Percentiles rank a stretch among this genome's conserved stretches.
Conservation (phyloP, 2,113 vertebrate genomes). For the Zosterops lateralis region DNA sequence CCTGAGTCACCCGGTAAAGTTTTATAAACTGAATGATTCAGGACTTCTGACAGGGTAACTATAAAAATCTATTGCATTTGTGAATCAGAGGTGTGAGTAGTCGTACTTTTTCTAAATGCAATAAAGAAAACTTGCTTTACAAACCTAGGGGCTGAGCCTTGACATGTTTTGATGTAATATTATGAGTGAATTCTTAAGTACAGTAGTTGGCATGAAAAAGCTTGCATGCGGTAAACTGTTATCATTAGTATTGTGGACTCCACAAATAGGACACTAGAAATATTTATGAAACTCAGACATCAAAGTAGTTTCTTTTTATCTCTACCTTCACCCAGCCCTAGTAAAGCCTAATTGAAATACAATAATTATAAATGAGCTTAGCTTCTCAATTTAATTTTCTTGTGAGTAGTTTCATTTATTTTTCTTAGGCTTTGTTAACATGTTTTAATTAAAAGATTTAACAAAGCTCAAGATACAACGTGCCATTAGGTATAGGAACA, state of each 20-base stretch:
- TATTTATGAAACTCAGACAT: conserved; percentile 69
- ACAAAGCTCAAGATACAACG: conserved; percentile 67
- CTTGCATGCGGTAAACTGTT: neutral
- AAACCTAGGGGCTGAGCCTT: neutral
- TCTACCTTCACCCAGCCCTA: conserved; percentile 62
- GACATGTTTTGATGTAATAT: neutral
- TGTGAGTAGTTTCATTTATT: conserved; percentile 75
- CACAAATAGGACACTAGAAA: conserved; percentile 53
- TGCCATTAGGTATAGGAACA: conserved; percentile 10
- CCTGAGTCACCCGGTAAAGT: neutral
- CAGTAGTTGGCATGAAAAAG: conserved; percentile 12
- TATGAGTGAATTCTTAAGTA: neutral
- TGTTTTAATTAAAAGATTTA: conserved; percentile 81
- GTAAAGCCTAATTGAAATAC: conserved; percentile 79
- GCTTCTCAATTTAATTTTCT: conserved; percentile 77
- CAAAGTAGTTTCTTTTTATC: conserved; percentile 68
- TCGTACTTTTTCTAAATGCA: neutral
- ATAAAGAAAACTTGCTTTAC: neutral
- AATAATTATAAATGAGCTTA: conserved; percentile 83
- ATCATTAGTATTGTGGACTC: conserved; percentile 44
- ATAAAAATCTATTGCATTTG: neutral
- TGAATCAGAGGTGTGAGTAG: neutral
- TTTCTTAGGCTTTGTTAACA: conserved; percentile 77
- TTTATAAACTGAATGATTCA: neutral
- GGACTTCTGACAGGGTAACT: neutral